Percentiles rank a stretch among this genome's conserved stretches.
phyloP scores from a whole-genome alignment of 2,797 vertebrate genomes.

The Sebastes iracundus region DNA sequence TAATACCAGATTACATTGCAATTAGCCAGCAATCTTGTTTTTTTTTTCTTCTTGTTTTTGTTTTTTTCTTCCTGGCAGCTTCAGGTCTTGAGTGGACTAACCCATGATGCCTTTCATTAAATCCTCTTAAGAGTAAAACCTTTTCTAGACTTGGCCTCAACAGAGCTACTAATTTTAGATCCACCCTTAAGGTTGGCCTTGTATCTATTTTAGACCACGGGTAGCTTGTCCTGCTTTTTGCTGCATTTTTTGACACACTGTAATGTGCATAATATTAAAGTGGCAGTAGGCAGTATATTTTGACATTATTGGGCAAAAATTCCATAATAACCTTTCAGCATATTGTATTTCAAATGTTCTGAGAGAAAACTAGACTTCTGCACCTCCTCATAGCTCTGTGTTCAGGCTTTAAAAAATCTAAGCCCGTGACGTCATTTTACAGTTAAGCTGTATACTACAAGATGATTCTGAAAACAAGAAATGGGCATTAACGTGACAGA shows the following conservation, averaged over 20 bases:
- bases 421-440: too few species aligned
- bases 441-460: too few species aligned
- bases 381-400: too few species aligned
- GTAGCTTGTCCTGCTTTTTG: neutral
- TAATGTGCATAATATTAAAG: neutral
- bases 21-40: neutral
- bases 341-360: too few species aligned
- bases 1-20: neutral
- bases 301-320: too few species aligned
- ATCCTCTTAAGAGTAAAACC: conserved; percentile 38
- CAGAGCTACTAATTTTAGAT: conserved; percentile 8
- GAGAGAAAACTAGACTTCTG: too few species aligned
- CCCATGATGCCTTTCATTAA: neutral
- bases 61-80: neutral
- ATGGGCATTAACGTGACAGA: too few species aligned
- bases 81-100: neutral
- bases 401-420: too few species aligned
- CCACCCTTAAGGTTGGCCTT: neutral
- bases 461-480: too few species aligned
- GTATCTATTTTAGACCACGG: neutral
- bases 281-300: too few species aligned
- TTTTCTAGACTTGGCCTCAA: neutral
- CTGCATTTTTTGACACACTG: neutral
- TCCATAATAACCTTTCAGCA: too few species aligned
- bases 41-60: neutral